A percentile compares a stretch with the other conserved stretches of the same genome.
Conservation (phyloP, 2,797 vertebrate species). For the Babyrousa celebensis region DNA sequence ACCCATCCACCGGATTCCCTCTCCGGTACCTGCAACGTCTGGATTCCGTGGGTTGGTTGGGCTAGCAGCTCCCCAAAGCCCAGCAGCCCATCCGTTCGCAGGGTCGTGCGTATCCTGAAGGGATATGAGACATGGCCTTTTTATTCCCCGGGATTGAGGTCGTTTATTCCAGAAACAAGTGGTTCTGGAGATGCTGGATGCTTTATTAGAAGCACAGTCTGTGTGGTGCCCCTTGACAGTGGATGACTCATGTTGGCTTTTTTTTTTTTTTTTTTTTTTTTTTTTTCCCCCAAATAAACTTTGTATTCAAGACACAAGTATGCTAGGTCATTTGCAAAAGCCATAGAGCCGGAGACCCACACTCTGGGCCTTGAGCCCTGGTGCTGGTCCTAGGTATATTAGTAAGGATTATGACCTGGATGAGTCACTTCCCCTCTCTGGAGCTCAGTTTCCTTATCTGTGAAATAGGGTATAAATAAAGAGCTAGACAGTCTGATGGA, state of each 20-base stretch:
- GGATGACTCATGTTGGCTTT: conserved; percentile 36
- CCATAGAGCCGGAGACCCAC: not conserved
- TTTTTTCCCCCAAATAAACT: not conserved
- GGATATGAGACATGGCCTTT: not conserved
- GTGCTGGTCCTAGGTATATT: not conserved
- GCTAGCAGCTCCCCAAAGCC: not conserved
- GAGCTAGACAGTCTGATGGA: not conserved
- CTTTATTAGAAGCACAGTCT: conserved; percentile 15
- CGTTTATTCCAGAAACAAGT: conserved; percentile 69
- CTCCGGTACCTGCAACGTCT: not conserved
- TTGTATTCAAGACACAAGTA: conserved; percentile 51
- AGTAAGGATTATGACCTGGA: conserved; percentile 1
- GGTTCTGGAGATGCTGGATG: conserved; percentile 36
- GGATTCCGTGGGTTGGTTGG: not conserved
- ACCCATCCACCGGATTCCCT: not conserved
- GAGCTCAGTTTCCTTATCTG: conserved; percentile 48
- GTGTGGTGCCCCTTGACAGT: not conserved
- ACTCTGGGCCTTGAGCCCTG: not conserved
- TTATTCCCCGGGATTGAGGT: not conserved
- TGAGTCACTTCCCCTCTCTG: not conserved
- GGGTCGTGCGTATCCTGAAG: not conserved
- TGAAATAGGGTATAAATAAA: not conserved
- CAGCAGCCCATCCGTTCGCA: not conserved
- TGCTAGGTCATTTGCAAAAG: not conserved
- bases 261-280: too few relatives aligned